Base-by-base conservation (phyloP, 1,140 invertebrate genomes). In the Brachionus koreanus region DNA sequence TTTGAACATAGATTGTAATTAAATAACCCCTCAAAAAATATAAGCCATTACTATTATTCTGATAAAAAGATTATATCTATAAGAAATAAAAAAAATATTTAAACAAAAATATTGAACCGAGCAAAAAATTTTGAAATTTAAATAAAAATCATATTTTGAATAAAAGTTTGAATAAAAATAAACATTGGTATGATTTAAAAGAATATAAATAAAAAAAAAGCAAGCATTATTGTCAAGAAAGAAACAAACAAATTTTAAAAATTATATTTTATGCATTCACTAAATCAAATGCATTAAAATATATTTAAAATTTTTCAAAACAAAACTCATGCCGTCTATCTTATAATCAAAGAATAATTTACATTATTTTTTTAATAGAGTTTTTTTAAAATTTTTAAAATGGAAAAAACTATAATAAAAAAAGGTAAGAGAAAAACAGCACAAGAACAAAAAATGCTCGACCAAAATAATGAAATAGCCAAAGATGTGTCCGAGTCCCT, bases 281-380 rank as follows among this genome's bases (percentile, higher is more conserved):
- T 9, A 49, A 49, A n/a, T 57, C 19, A 7, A 57, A 19, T 57
- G 49, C 49, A 57, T 23, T 57, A 57, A 57, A 57, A 57, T 57
- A 57, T 57, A 57, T 7, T 57, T 57, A 19, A 57, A 57, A 57
- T 69, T 69, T 69, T 69, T 42, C 65, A 39, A 23, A 69, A 16
- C 13, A 37, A 74, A 74, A 74, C 67, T 74, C 69, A 74, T 74
- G 69, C 69, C 69, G 69, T 74, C 43, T 74, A 69, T 69, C 65
- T 39, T 69, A 19, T 19, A 39, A 69, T 46, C 39, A 46, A 46
- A 25, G 16, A 74, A 74, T 25, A 74, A 46, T 23, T 43, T 25
- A 74, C 7, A 35, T 74, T 74, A 25, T 19, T 74, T 46, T 74
- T 74, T 4, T 33, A 74, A 39, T 16, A 16, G 19, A 19, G 37